A percentile compares a stretch with the other conserved stretches of the same genome.
Conservation (phyloP, 2,113 vertebrate species). For the Alouatta palliata region DNA sequence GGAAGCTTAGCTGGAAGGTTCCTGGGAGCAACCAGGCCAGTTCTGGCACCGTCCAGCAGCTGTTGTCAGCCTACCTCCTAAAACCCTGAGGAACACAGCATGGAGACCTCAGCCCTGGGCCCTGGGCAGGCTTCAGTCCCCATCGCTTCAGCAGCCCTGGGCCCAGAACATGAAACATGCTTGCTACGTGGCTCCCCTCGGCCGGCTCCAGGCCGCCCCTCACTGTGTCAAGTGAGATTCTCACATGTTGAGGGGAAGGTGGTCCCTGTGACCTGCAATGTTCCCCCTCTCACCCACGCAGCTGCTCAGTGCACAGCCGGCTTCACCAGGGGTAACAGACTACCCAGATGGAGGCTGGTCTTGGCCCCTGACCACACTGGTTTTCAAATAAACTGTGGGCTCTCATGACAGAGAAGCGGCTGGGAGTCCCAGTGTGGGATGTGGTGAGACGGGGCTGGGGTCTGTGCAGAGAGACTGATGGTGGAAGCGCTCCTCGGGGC, state of each 20-base stretch:
- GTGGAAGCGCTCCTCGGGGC: background rate
- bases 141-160: too few relatives aligned
- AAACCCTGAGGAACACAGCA: background rate
- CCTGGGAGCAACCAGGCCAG: background rate
- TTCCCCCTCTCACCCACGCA: background rate
- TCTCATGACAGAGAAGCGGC: background rate
- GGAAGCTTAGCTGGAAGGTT: background rate
- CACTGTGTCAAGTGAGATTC: background rate
- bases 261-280: background rate
- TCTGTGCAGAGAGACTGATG: background rate
- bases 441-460: background rate
- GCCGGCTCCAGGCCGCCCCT: background rate
- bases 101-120: too few relatives aligned
- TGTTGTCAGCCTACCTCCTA: background rate
- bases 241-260: background rate
- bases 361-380: background rate
- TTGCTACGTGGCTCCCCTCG: background rate
- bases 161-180: background rate
- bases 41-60: background rate
- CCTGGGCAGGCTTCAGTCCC: background rate
- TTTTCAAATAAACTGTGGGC: background rate
- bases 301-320: background rate
- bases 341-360: too few relatives aligned
- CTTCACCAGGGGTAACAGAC: background rate
- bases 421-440: background rate